Base-by-base conservation (phyloP, 2,797 vertebrate species). In the Eospalax fontanierii region DNA sequence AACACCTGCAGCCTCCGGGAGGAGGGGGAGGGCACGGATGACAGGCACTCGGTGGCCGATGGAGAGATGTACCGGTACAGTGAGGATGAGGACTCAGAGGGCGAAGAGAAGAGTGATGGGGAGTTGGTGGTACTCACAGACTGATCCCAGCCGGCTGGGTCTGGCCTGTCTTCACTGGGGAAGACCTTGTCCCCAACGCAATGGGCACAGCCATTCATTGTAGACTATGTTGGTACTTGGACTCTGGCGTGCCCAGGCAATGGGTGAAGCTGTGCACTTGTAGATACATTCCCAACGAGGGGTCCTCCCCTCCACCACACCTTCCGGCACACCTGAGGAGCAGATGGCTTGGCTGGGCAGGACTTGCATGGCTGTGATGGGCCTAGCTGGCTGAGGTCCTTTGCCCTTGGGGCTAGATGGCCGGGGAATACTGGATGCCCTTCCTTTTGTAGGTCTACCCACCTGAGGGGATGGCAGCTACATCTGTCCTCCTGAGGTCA, bases 91-190 rank as follows among this genome's bases (percentile, higher is more conserved):
- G 99, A 99, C 91, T 99, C 99, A 0, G 99, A 99, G 40, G 98
- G 97, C 0, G 99, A 99, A 33, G 99, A 99, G 43, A 99, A 99
- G 98, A 99, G 99, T 0, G 99, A 99, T 0, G 99, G 99, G 1
- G 99, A 99, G 98, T 97, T 99, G 97, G 99, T 99, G 97, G 99
- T 99, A 87, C 99, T 99, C 93, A 99, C 99, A 0, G 99, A 99
- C 98, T 99, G 98, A 99, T 38, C 50, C 2, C 63, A 4, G 38
- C 15, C 2, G 14, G 2, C 4, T 33, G 50, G n/a, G 35, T 66
- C 24, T 30, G 50, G 57, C 93, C 89, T 0, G 26, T 61, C n/a
- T 21, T 71, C 74, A 8, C 54, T 10, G 35, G 33, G 50, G 19
- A 54, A 71, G 50, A 65, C 63, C 16, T 15, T 4, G 40, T 24